Base-by-base conservation (phyloP, 1,140 invertebrate genomes). In the Cydia fagiglandana region DNA sequence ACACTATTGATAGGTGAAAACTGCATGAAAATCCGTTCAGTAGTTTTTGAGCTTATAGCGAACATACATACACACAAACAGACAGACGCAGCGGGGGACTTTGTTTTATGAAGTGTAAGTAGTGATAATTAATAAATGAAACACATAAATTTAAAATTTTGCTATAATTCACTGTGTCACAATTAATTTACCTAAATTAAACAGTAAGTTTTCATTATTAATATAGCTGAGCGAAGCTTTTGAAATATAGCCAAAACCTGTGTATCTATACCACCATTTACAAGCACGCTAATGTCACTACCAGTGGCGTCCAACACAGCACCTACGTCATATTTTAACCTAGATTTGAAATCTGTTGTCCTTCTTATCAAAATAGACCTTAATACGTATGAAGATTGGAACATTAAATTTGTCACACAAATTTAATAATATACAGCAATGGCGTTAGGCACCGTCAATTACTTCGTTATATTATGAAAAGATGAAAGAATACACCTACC, bases 161-260 rank as follows among this genome's bases (percentile, higher is more conserved):
- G 17, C 15, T 12, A 24, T 12, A 24, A 24, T 10, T 24, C 6
- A 24, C 20, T n/a, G 76, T 83, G 79, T 81, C 81, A 81, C 79
- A 77, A 83, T 81, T 80, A 78, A 84, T 84, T 79, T 83, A 28
- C 7, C 30, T 20, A 86, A 85, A 74, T 75, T 77, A 81, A 81
- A 81, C 78, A 73, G 76, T 56, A 79, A 81, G 84, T 85, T 84
- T 80, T 88, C 84, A 81, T 5, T 76, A 88, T 87, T 84, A 86
- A 87, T 89, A 82, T 86, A 87, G 80, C 86, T 86, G 87, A 81
- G 80, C 80, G 82, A 82, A 79, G 50, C 81, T 86, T 88, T 90
- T 91, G 89, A 91, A 89, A 86, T 84, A 83, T 76, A 86, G 89
- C 89, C 89, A 90, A 91, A 82, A 84, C 78, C 82, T 83, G 80